These are phyloP conservation scores for Acanthopagrus latus DNA, from an alignment of 2,797 vertebrate species.

Conservation along the genomic window DNA sequence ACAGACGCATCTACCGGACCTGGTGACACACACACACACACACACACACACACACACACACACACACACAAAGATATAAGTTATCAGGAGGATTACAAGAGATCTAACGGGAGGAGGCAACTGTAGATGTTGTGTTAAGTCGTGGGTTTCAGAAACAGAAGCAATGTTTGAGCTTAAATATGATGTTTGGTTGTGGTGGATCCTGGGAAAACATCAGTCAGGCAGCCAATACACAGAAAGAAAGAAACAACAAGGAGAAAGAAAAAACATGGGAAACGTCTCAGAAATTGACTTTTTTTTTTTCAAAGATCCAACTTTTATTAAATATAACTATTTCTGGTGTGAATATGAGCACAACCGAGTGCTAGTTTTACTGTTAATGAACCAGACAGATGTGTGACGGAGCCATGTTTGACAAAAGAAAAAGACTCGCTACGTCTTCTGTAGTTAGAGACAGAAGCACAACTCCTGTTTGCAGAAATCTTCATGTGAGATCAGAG, in stretches of 20 bases:
- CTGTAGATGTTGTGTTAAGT: not conserved
- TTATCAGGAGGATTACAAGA: not conserved
- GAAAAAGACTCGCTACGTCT: no score
- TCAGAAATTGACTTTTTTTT: no score
- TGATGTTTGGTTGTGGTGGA: no score
- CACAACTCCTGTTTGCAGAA: not conserved
- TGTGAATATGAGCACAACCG: no score
- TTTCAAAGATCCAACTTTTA: no score
- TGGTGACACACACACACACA: conserved; percentile 46
- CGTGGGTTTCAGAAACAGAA: no score
- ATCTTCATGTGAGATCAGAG: not conserved
- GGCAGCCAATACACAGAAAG: not conserved
- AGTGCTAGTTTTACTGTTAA: no score
- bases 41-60: conserved; percentile 31
- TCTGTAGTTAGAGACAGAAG: not conserved
- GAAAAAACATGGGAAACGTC: no score
- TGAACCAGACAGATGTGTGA: no score
- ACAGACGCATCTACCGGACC: conserved; percentile 82
- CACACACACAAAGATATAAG: conserved; percentile 18
- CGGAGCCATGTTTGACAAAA: no score
- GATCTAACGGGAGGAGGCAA: not conserved
- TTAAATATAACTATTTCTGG: no score
- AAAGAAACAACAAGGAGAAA: not conserved
- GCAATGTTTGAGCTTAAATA: no score
- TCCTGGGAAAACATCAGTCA: not conserved